A percentile compares a stretch with the other conserved stretches of the same genome.
Conservation (phyloP, 2,888 invertebrate species). For the Panzeria rudis region DNA sequence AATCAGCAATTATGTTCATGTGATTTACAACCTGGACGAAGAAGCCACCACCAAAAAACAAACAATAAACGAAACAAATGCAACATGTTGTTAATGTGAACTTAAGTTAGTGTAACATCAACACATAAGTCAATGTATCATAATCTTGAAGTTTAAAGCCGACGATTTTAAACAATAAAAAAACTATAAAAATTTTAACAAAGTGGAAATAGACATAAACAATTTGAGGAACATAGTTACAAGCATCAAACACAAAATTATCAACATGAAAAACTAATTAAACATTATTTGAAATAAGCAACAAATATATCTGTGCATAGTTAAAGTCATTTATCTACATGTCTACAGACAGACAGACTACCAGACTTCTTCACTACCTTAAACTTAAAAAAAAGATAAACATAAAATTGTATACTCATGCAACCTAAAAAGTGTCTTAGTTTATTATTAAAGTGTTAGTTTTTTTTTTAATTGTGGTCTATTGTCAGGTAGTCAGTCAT, state of each 20-base stretch:
- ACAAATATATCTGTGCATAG: conserved; percentile 9
- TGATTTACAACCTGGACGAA: conserved; percentile 32
- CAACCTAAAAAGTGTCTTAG: conserved; percentile 11
- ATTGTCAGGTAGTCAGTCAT: conserved; percentile 7
- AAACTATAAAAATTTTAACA: conserved; percentile 40
- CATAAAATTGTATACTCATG: conserved; percentile 15
- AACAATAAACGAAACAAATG: conserved; percentile 18
- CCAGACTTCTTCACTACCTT: conserved; percentile 36
- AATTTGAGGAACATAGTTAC: conserved; percentile 24
- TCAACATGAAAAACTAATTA: conserved; percentile 58
- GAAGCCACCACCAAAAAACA: not conserved
- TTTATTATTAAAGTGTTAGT: conserved; percentile 11
- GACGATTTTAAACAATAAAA: conserved; percentile 38
- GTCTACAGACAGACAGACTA: not conserved
- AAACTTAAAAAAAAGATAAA: conserved; percentile 36
- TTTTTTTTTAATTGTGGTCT: conserved; percentile 18
- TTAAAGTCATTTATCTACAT: conserved; percentile 15
- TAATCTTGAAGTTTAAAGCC: conserved; percentile 13
- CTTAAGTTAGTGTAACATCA: conserved; percentile 42
- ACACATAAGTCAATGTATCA: conserved; percentile 35
- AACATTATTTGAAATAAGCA: conserved; percentile 28
- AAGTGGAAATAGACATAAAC: conserved; percentile 44
- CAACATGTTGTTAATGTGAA: conserved; percentile 56
- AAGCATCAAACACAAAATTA: conserved; percentile 14
- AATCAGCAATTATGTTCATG: conserved; percentile 27